Evolutionary conservation across 1,140 invertebrate genomes (phyloP).

Genomic region (Eumaeus atala): DNA sequence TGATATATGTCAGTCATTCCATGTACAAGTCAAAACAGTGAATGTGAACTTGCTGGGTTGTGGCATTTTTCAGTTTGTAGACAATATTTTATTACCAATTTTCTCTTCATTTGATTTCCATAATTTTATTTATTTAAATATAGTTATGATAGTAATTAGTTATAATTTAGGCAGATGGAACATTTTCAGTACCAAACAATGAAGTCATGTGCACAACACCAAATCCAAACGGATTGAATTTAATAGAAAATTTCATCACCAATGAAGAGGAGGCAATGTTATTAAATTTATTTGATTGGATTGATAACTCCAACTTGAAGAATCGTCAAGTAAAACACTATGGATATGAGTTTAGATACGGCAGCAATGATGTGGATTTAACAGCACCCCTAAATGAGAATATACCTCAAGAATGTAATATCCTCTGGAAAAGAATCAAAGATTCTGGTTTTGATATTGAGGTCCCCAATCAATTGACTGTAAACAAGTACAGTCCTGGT

Average conservation of each 20-base stretch:
- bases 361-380: slow-evolving; percentile 89
- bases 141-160: no score
- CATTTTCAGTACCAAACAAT: slow-evolving; percentile 50
- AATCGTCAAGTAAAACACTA: slow-evolving; percentile 93
- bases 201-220: slow-evolving; percentile 39
- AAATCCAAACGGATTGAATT: slow-evolving; percentile 81
- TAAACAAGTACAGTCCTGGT: slow-evolving; percentile 93
- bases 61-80: no score
- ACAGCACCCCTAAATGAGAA: slow-evolving; percentile 75
- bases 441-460: slow-evolving; percentile 61
- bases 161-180: not conserved
- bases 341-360: slow-evolving; percentile 95
- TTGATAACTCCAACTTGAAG: slow-evolving; percentile 79
- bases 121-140: no score
- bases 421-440: slow-evolving; percentile 79
- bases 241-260: slow-evolving; percentile 85
- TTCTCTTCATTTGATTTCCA: no score
- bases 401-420: slow-evolving; percentile 69
- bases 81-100: no score
- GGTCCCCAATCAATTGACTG: slow-evolving; percentile 92
- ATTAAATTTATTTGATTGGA: slow-evolving; percentile 78
- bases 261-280: slow-evolving; percentile 82
- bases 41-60: no score
- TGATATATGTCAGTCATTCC: no score
- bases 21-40: no score